Evolutionary conservation across 2,797 vertebrate species (phyloP), one percentile per base, ranked within the genome.

Genomic region (Pangasius krempfi): DNA sequence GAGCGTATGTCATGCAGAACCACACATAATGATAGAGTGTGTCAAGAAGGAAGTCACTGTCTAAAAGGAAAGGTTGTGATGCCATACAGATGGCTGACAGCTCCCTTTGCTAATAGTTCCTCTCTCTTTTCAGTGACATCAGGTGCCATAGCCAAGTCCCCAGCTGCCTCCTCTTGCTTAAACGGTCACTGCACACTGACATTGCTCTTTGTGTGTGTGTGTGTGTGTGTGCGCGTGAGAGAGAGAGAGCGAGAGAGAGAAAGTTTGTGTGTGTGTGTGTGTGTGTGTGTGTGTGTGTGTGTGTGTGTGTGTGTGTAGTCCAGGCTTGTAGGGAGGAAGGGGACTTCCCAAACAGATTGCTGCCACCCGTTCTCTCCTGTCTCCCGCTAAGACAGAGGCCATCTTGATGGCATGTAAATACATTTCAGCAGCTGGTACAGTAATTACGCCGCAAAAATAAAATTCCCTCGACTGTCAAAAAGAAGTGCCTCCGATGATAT

Each of bases 341-440:
- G 44, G 75, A 88, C 44, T 84, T 83, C 66, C 83, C 14, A n/a
- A 92, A 90, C 90, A 92, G 92, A 93, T 90, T 92, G 90, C 88
- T 89, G 73, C 85, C 90, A 91, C 87, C 73, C 85, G 66, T 70
- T 85, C 86, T 79, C 86, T 86, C 70, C 81, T 66, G 85, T 89
- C 89, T 91, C 87, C 78, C 56, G 86, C 84, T 88, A 80, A 89
- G 88, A 92, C 75, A 90, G 86, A 88, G 89, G 89, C 85, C 90
- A 91, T 89, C 88, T 88, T 86, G 89, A 89, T 90, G 89, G 87
- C 90, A 92, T 91, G 90, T 91, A 93, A 92, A 93, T 91, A 90
- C 88, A 92, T 91, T 93, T 92, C 86, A 92, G 82, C 91, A 93
- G 92, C 93, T 93, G 92, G 84, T 92, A 90, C 88, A 88, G 89